phyloP scores from a whole-genome alignment of 1,140 invertebrate species.

The Helicoverpa zea region DNA sequence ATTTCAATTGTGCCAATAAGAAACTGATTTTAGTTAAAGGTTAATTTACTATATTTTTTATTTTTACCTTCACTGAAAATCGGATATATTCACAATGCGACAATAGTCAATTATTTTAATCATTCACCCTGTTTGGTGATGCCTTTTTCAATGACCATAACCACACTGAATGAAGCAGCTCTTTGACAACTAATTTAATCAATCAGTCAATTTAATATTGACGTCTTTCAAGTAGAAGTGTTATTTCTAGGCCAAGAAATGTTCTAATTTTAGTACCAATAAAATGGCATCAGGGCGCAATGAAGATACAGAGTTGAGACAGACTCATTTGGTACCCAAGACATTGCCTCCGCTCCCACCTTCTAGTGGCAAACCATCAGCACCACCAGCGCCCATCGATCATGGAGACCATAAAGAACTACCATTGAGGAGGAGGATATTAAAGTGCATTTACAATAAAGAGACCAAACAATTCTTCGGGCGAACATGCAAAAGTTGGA shows the following conservation, averaged over 20 bases:
- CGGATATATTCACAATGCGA: too few relatives aligned
- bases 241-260: neutral
- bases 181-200: neutral
- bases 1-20: too few relatives aligned
- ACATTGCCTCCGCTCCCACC: neutral
- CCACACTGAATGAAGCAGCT: neutral
- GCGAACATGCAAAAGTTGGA: slow-evolving; percentile 70
- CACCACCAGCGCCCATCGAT: neutral
- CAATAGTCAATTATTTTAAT: too few relatives aligned
- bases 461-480: slow-evolving; percentile 66
- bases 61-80: too few relatives aligned
- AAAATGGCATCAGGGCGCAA: neutral
- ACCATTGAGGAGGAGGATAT: slow-evolving; percentile 53
- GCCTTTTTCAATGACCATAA: neutral
- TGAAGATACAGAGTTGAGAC: neutral
- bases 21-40: too few relatives aligned
- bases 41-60: too few relatives aligned
- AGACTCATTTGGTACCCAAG: neutral
- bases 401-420: neutral
- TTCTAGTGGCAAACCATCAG: neutral
- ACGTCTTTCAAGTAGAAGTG: neutral
- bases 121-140: too few relatives aligned
- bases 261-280: neutral
- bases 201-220: neutral
- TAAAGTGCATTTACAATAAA: slow-evolving; percentile 66